These are phyloP conservation scores for Dioctria linearis DNA, from an alignment of 2,888 invertebrate genomes.

Conservation along the genomic window DNA sequence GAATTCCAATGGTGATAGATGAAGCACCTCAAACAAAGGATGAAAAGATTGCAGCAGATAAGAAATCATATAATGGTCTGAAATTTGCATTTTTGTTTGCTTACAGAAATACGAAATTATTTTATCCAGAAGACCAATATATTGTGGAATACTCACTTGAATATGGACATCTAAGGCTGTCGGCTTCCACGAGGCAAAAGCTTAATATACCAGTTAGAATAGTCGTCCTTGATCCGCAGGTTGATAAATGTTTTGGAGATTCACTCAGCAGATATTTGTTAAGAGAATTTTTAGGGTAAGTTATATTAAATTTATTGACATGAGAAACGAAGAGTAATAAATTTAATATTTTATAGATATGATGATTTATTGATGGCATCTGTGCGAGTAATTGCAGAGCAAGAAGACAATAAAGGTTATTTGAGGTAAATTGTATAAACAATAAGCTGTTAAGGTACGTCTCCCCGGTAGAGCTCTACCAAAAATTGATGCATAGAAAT, in stretches of 20 bases:
- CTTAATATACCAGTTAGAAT: conserved; percentile 94
- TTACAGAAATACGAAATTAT: conserved; percentile 49
- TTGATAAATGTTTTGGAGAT: conserved; percentile 95
- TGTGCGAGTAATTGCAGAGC: conserved; percentile 94
- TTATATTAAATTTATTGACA: background rate
- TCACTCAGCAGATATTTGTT: conserved; percentile 90
- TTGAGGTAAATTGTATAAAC: conserved; percentile 74
- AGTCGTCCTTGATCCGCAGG: conserved; percentile 88
- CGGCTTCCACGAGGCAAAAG: conserved; percentile 86
- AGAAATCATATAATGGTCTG: conserved; percentile 51
- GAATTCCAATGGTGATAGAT: background rate
- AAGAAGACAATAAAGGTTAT: conserved; percentile 97
- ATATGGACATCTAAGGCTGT: conserved; percentile 94
- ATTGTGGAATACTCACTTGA: conserved; percentile 98
- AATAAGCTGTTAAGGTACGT: too few relatives aligned
- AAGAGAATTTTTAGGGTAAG: conserved; percentile 87
- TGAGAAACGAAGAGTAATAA: background rate
- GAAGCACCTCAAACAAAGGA: conserved; percentile 18
- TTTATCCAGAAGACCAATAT: conserved; percentile 86
- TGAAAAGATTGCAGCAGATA: conserved; percentile 24
- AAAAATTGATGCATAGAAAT: too few relatives aligned
- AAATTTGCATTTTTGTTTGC: conserved; percentile 53
- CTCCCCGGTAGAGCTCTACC: too few relatives aligned
- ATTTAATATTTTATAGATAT: conserved; percentile 72
- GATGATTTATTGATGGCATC: conserved; percentile 98